These are phyloP conservation scores for Dermatophagoides farinae DNA, from an alignment of 1,140 invertebrate species.

Conservation along the genomic window DNA sequence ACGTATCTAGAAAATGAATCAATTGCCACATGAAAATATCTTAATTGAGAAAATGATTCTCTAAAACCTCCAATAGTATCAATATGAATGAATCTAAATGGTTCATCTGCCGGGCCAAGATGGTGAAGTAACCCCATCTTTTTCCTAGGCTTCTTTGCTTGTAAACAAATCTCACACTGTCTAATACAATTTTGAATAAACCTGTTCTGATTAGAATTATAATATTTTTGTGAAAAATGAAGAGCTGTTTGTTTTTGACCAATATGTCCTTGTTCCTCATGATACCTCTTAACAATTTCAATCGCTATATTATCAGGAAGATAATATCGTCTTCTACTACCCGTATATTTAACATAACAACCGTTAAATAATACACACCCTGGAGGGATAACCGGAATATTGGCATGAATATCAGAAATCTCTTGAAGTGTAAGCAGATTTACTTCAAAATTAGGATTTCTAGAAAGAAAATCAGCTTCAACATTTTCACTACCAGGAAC, in stretches of 20 bases:
- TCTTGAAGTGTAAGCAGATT: background rate
- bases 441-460: background rate
- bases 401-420: background rate
- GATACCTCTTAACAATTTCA: background rate
- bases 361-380: background rate
- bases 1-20: slow-evolving; percentile 2
- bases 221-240: background rate
- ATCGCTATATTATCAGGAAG: background rate
- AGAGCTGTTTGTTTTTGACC: background rate
- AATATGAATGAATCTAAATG: slow-evolving; percentile 10
- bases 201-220: background rate
- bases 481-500: background rate
- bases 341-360: background rate
- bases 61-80: slow-evolving; percentile 11
- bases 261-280: background rate
- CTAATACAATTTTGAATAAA: background rate
- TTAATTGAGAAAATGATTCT: background rate
- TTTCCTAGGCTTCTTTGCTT: background rate
- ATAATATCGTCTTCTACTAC: background rate
- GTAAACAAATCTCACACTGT: background rate
- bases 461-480: slow-evolving; percentile 11
- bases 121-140: background rate
- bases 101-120: background rate
- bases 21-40: slow-evolving; percentile 7
- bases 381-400: background rate